Conservation (phyloP, 1,140 invertebrate genomes). For the Pachypeltis micranthus region DNA sequence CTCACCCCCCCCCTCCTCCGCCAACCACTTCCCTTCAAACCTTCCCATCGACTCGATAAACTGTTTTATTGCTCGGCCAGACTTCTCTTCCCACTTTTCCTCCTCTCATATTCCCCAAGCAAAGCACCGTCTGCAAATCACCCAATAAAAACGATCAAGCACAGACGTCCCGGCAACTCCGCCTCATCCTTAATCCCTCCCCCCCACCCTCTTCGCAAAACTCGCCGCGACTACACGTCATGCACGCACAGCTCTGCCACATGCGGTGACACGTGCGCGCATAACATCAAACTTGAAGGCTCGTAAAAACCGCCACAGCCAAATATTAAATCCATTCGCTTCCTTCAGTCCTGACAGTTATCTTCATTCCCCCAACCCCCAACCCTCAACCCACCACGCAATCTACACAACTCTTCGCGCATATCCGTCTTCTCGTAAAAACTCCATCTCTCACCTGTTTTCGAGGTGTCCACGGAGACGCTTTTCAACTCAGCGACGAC, state of each 20-base stretch:
- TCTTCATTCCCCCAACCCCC: neutral
- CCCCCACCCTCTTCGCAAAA: too few species aligned
- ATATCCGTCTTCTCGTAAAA: too few species aligned
- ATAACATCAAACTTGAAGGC: neutral
- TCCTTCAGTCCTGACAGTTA: constrained; percentile 2
- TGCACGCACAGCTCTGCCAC: too few species aligned
- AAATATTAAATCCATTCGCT: constrained; percentile 1
- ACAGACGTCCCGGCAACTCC: neutral
- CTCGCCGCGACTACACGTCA: too few species aligned
- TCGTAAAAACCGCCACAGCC: constrained; percentile 1
- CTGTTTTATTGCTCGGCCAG: constrained; percentile 17
- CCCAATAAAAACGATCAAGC: constrained; percentile 14
- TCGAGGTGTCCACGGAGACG: too few species aligned
- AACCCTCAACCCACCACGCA: too few species aligned
- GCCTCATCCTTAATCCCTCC: neutral
- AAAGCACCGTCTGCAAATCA: constrained; percentile 4
- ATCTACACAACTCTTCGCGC: too few species aligned
- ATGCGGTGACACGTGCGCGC: neutral
- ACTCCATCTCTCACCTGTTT: too few species aligned
- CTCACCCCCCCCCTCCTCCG: neutral
- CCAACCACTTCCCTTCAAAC: neutral
- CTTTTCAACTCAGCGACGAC: too few species aligned
- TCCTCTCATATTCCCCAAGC: too few species aligned
- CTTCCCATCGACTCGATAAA: constrained; percentile 14
- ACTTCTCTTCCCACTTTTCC: constrained; percentile 3